phyloP scores from a whole-genome alignment of 2,888 invertebrate species.

The Dendrolimus pini region DNA sequence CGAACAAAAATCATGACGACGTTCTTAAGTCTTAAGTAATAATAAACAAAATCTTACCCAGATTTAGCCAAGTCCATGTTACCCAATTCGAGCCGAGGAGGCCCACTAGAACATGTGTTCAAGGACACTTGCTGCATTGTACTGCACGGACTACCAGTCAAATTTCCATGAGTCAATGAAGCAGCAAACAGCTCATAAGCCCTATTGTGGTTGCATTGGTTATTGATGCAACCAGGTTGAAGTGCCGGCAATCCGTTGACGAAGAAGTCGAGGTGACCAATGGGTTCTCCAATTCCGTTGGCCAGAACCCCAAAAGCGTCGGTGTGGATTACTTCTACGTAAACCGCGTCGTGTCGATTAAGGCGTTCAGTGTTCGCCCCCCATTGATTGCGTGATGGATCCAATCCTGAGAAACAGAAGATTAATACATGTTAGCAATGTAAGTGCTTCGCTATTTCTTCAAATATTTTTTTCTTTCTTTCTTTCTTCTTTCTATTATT shows the following conservation, averaged over 20 bases:
- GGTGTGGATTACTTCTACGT: constrained; percentile 56
- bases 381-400: constrained; percentile 39
- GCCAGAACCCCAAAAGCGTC: constrained; percentile 30
- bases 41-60: constrained; percentile 25
- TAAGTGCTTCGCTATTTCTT: too few relatives aligned
- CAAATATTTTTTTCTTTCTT: too few relatives aligned
- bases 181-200: constrained; percentile 43
- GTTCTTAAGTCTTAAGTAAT: too few relatives aligned
- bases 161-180: constrained; percentile 21
- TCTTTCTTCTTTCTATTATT: too few relatives aligned
- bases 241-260: constrained; percentile 85
- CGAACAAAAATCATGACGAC: too few relatives aligned
- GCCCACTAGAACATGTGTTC: constrained; percentile 32
- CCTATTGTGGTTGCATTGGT: constrained; percentile 40
- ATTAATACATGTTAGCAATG: too few relatives aligned
- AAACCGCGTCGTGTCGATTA: constrained; percentile 29
- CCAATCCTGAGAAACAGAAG: constrained; percentile 29
- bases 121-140: constrained; percentile 22
- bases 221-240: constrained; percentile 62
- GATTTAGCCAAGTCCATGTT: constrained; percentile 28
- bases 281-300: constrained; percentile 81
- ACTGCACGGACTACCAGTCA: constrained; percentile 32
- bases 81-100: constrained; percentile 26
- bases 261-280: constrained; percentile 92
- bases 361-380: constrained; percentile 27